Evolutionary conservation across 2,888 invertebrate genomes (phyloP).

Genomic region (Clitarchus hookeri): DNA sequence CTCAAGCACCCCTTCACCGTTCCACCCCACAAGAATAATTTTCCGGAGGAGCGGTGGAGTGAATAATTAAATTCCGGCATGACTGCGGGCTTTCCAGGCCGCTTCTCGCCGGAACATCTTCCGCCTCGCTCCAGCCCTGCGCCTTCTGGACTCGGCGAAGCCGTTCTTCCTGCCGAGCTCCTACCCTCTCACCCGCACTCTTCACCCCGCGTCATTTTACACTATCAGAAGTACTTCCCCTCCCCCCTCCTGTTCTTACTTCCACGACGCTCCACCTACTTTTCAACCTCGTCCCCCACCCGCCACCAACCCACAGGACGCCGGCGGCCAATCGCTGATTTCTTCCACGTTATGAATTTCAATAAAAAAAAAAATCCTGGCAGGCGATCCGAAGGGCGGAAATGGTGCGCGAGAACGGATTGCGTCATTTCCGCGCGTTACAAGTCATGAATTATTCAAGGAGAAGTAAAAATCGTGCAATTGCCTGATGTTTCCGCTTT

Average conservation of each 20-base stretch:
- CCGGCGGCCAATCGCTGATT: not conserved
- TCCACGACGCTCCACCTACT: not conserved
- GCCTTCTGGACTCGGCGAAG: too few species aligned
- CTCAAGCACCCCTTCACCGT: not conserved
- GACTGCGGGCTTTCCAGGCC: slow-evolving; percentile 7
- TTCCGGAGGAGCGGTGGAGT: slow-evolving; percentile 15
- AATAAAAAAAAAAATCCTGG: not conserved
- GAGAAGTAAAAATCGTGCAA: not conserved
- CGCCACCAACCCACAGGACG: not conserved
- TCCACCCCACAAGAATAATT: not conserved
- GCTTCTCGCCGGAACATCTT: slow-evolving; percentile 11
- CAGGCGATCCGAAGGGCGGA: too few species aligned
- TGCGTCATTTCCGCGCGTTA: not conserved
- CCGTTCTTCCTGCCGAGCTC: not conserved
- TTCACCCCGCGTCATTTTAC: not conserved
- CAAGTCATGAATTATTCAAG: not conserved
- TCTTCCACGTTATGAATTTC: not conserved
- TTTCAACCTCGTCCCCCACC: not conserved
- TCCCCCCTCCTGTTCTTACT: not conserved
- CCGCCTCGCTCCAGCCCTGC: too few species aligned
- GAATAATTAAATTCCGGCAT: slow-evolving; percentile 25
- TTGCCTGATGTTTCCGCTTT: not conserved
- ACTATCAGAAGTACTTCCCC: not conserved
- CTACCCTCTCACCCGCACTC: not conserved
- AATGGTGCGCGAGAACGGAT: not conserved